Conservation (phyloP, 2,797 vertebrate genomes). For the Spinus olivaceus region DNA sequence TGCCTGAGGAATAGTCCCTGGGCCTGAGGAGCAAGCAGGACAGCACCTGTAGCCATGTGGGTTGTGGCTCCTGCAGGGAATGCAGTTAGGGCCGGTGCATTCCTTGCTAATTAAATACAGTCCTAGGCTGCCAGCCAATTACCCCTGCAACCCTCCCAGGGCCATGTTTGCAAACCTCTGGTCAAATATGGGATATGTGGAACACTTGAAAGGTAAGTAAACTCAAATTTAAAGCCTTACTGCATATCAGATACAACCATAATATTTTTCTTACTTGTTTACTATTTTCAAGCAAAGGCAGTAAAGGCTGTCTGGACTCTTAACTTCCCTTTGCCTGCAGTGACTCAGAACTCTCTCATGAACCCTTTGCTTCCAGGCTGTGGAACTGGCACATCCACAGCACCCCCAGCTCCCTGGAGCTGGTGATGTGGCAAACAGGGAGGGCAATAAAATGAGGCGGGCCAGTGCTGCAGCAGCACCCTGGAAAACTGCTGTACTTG, state of each 20-base stretch:
- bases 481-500: background rate
- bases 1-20: background rate
- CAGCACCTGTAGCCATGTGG: background rate
- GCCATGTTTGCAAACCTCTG: background rate
- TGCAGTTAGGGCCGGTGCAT: background rate
- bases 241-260: background rate
- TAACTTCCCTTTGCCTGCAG: background rate
- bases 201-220: background rate
- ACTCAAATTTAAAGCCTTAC: background rate
- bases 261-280: background rate
- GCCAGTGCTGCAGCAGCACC: background rate
- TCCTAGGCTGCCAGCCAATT: background rate
- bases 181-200: background rate
- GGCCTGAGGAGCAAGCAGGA: background rate
- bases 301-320: background rate
- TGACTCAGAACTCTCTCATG: background rate
- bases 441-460: background rate
- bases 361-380: background rate
- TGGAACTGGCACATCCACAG: background rate
- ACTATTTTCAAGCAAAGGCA: background rate
- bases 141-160: background rate
- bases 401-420: background rate
- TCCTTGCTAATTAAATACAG: conserved; percentile 35
- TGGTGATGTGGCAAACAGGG: background rate
- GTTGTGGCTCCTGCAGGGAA: background rate